phyloP scores from a whole-genome alignment of 2,797 vertebrate genomes.

The Manis javanica region DNA sequence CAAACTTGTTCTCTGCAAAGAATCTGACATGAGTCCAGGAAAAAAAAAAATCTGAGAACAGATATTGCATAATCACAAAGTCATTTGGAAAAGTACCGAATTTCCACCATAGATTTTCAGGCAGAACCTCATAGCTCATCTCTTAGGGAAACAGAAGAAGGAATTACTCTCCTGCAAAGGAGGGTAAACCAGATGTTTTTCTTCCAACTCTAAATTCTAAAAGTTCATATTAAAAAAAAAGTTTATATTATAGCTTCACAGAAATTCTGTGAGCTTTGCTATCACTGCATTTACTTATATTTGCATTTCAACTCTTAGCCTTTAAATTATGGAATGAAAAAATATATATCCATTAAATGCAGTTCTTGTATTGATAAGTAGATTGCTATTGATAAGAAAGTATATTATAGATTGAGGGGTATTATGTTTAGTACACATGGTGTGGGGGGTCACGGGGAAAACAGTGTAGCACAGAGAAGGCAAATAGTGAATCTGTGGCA shows the following conservation, averaged over 20 bases:
- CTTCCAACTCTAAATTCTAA: not conserved
- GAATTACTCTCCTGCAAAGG: not conserved
- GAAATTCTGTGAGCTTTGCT: not conserved
- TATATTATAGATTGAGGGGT: too few relatives aligned
- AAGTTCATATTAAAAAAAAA: not conserved
- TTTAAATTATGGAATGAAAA: not conserved
- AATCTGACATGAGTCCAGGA: not conserved
- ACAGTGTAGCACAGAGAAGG: too few relatives aligned
- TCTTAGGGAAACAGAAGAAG: not conserved
- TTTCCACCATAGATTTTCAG: not conserved
- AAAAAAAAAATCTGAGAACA: not conserved
- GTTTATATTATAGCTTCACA: not conserved
- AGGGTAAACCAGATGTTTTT: not conserved
- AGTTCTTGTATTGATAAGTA: not conserved
- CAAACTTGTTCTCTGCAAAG: not conserved
- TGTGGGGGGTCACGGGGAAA: too few relatives aligned
- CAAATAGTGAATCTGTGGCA: too few relatives aligned
- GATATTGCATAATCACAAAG: not conserved
- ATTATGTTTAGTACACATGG: too few relatives aligned
- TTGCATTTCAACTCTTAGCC: not conserved
- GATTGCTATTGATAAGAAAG: not conserved
- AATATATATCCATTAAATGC: not conserved
- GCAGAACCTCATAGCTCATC: not conserved
- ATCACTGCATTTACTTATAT: not conserved
- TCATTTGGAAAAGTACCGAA: not conserved